Evolutionary conservation across 2,888 invertebrate genomes (phyloP), one percentile per base, ranked within the genome.

Genomic region (Athalia rosae): DNA sequence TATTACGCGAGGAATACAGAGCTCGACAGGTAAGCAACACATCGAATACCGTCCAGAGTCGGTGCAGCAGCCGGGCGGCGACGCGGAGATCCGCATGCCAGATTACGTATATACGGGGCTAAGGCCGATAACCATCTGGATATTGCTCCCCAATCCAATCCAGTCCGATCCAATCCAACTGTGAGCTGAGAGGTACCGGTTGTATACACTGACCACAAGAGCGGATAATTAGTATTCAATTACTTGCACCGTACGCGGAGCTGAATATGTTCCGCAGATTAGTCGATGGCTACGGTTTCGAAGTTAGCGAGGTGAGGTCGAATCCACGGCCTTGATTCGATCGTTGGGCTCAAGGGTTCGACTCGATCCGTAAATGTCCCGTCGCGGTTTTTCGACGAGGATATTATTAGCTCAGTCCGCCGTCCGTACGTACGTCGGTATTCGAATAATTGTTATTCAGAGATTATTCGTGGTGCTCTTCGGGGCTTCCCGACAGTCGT

Each of bases 141-240:
- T 87, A 87, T 87, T 85, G 85, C 87, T 85, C 83, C 71, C 67
- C 56, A 71, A 71, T 71, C 71, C 58, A 71, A 71, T 71, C 45
- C 67, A 48, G 71, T 58, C 15, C 56, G 43, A 71, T 71, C 71
- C 58, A 71, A 71, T 71, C 45, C 67, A 67, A 71, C 45, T 41
- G 43, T 45, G 71, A 41, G 71, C n/a, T n/a, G n/a, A n/a, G n/a
- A n/a, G n/a, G n/a, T n/a, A 71, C 76, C 67, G 63, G 69, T 62
- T 53, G 53, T 77, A 76, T 76, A 78, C 76, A 69, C 76, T 71
- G 78, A 76, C 78, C 78, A 81, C 79, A 77, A 82, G 82, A 88
- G 87, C 88, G 87, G 88, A 87, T 88, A 87, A 88, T 88, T 88
- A 87, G 87, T 86, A 86, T 88, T 86, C 86, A 85, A 81, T 83